Conservation (phyloP, 2,797 vertebrate species). For the Acipenser transmontanus region DNA sequence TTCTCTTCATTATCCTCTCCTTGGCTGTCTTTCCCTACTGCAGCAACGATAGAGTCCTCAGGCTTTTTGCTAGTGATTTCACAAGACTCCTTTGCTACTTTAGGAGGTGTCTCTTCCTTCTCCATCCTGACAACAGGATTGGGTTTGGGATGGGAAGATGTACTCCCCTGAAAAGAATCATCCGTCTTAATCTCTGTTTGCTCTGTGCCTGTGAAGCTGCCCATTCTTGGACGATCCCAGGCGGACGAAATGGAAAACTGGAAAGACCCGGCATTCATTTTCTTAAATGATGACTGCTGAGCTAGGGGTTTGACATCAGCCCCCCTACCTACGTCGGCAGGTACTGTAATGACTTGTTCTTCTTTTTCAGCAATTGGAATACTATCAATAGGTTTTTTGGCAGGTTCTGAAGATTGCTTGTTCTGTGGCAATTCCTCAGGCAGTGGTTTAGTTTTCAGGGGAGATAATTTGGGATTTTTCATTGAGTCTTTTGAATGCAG, state of each 20-base stretch:
- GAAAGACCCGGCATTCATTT: constrained; percentile 43
- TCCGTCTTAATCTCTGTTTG: constrained; percentile 31
- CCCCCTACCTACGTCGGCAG: constrained; percentile 25
- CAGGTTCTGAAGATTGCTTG: constrained; percentile 24
- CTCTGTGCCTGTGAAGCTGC: constrained; percentile 56
- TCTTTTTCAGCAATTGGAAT: constrained; percentile 26
- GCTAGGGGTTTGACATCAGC: neutral
- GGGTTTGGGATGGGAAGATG: constrained; percentile 33
- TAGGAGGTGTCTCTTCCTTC: constrained; percentile 21
- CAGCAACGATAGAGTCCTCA: constrained; percentile 1
- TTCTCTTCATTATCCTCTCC: constrained; percentile 45
- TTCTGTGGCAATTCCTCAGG: constrained; percentile 5
- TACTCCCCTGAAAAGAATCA: constrained; percentile 22
- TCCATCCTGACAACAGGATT: constrained; percentile 38
- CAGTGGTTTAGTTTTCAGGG: constrained; percentile 20
- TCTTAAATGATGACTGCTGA: constrained; percentile 27
- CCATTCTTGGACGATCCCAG: constrained; percentile 53
- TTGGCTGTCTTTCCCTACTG: neutral
- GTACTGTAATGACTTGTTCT: constrained; percentile 11
- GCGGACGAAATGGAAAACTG: constrained; percentile 62
- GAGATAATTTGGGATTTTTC: constrained; percentile 21
- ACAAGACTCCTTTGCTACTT: constrained; percentile 35
- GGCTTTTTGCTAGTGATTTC: neutral
- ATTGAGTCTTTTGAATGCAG: constrained; percentile 11
- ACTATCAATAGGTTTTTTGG: constrained; percentile 11